A percentile compares a stretch with the other conserved stretches of the same genome.
Evolutionary conservation across 2,797 vertebrate genomes (phyloP).

Genomic region (Platalea minor): DNA sequence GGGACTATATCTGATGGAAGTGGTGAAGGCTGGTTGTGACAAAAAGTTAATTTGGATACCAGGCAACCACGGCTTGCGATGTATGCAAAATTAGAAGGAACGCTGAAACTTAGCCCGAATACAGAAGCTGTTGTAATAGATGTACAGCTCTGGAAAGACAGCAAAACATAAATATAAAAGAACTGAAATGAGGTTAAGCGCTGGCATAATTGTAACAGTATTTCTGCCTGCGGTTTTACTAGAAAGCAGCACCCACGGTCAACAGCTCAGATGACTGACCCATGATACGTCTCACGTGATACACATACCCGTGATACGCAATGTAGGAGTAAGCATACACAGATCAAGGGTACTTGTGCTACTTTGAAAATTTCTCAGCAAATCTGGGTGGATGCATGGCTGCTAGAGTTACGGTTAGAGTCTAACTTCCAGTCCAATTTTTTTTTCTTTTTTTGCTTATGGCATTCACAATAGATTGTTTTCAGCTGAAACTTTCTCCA

Average conservation of each 20-base stretch:
- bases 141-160: not conserved
- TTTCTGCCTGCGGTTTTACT: slow-evolving; percentile 40
- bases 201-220: not conserved
- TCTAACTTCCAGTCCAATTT: not conserved
- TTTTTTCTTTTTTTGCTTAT: not conserved
- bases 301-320: accelerated
- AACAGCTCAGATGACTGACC: not conserved
- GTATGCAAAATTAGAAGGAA: not conserved
- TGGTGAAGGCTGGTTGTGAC: not conserved
- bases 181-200: not conserved
- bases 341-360: not conserved
- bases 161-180: not conserved
- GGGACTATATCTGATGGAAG: not conserved
- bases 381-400: not conserved
- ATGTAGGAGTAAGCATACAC: not conserved
- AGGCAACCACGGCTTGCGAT: not conserved
- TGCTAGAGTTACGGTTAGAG: not conserved
- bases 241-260: not conserved
- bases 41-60: not conserved
- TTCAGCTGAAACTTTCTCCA: not conserved
- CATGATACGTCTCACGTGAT: accelerated
- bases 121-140: not conserved
- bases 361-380: not conserved
- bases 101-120: not conserved
- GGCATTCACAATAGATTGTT: not conserved